Evolutionary conservation across 2,113 vertebrate species (phyloP).

Genomic region (Cryptotis parvus): DNA sequence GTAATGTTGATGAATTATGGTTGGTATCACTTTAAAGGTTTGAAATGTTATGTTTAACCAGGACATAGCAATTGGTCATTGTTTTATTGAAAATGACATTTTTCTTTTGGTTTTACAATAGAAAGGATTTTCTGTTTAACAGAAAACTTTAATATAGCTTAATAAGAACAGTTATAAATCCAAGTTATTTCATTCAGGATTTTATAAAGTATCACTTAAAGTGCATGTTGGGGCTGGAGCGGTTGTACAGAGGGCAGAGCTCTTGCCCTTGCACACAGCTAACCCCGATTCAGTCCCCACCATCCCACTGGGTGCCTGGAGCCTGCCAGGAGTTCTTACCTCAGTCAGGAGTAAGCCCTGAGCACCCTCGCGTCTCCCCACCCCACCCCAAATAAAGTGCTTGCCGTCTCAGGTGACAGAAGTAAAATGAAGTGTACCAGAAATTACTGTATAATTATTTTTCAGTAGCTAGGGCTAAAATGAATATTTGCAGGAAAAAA

Average conservation of each 20-base stretch:
- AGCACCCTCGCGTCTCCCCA: too few relatives aligned
- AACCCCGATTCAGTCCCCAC: too few relatives aligned
- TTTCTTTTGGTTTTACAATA: slow-evolving; percentile 47
- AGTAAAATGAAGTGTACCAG: not conserved
- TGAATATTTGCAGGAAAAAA: not conserved
- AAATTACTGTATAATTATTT: not conserved
- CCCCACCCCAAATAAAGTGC: too few relatives aligned
- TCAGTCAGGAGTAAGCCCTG: too few relatives aligned
- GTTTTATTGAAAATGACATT: not conserved
- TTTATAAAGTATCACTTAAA: not conserved
- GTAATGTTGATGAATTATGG: slow-evolving; percentile 39
- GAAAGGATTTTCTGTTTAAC: slow-evolving; percentile 43
- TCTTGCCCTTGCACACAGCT: too few relatives aligned
- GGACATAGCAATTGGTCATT: slow-evolving; percentile 1
- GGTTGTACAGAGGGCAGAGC: too few relatives aligned
- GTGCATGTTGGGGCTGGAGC: not conserved
- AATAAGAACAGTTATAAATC: not conserved
- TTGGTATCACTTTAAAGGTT: slow-evolving; percentile 52
- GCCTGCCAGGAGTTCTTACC: too few relatives aligned
- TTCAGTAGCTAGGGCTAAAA: not conserved
- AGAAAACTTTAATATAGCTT: not conserved
- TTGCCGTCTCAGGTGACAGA: not conserved
- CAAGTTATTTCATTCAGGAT: slow-evolving; percentile 19
- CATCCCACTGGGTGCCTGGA: too few relatives aligned
- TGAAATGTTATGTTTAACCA: slow-evolving; percentile 18